Conservation (phyloP, 2,113 vertebrate species). For the Thamnophis sirtalis region DNA sequence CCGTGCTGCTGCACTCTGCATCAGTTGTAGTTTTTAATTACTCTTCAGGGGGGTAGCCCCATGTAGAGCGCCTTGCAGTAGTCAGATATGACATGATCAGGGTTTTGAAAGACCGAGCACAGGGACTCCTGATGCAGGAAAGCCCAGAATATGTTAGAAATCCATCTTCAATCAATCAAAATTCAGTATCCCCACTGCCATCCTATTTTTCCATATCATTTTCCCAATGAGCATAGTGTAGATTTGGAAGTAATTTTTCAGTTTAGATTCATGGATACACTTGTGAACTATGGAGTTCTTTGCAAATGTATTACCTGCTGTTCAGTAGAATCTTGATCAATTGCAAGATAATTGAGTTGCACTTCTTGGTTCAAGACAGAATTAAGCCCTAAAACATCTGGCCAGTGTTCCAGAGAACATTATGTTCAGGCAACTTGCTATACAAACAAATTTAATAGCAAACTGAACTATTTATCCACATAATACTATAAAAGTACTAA, state of each 20-base stretch:
- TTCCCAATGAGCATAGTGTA: background rate
- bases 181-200: no score
- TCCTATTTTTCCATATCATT: no score
- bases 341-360: background rate
- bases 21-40: background rate
- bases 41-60: background rate
- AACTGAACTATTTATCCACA: background rate
- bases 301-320: background rate
- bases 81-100: no score
- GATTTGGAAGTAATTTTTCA: background rate
- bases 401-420: background rate
- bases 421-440: background rate
- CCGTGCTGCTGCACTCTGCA: background rate
- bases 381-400: background rate
- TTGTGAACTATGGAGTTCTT: background rate
- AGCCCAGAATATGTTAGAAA: no score
- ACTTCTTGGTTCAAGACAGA: background rate
- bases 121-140: no score
- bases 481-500: background rate
- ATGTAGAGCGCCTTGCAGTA: no score
- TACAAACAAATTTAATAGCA: background rate
- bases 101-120: no score
- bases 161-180: no score
- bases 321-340: background rate
- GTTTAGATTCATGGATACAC: background rate